Base-by-base conservation (phyloP, 1,140 invertebrate genomes). In the Gryllus bimaculatus region DNA sequence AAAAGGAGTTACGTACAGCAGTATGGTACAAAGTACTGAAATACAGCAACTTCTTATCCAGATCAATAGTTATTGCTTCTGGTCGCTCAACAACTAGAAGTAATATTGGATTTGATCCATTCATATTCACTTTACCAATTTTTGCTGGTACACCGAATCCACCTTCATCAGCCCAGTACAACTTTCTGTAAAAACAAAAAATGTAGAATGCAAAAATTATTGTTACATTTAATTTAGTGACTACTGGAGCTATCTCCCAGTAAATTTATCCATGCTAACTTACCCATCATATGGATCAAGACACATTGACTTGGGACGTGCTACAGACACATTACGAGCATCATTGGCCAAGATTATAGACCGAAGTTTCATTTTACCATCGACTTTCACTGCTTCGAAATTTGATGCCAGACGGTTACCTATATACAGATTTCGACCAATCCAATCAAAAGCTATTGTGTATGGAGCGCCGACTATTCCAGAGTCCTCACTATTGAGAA, bases 121-220 rank as follows among this genome's bases (percentile, higher is more conserved):
- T 96, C 96, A 99, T 98, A 83, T 96, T 94, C 0, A 96, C 96
- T 82, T 92, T 91, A 0, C 92, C 97, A 47, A 99, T 93, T 86
- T 99, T 99, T 0, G 92, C 89, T 0, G 94, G 93, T 0, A 99
- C 94, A 12, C 96, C 95, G 80, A 90, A 93, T 18, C 95, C 95
- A 8, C 98, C 98, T 81, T 96, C 94, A 84, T 99, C 98, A 6
- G 97, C 90, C 97, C 98, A 99, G 86, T 96, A 98, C 8, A 98
- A 85, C 87, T 93, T 93, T 74, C 93, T 93, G 83, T 75, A 88
- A 80, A 82, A 78, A 76, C 0, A 78, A 74, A 21, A 2, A 15
- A 66, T 66, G 3, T 18, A 66, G 54, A 66, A 13, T 66, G 18
- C 0, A 66, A 13, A 18, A 66, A 13, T 66, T 66, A 13, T 66